Conservation (phyloP, 1,140 invertebrate species). For the Probaryconus sp. region DNA sequence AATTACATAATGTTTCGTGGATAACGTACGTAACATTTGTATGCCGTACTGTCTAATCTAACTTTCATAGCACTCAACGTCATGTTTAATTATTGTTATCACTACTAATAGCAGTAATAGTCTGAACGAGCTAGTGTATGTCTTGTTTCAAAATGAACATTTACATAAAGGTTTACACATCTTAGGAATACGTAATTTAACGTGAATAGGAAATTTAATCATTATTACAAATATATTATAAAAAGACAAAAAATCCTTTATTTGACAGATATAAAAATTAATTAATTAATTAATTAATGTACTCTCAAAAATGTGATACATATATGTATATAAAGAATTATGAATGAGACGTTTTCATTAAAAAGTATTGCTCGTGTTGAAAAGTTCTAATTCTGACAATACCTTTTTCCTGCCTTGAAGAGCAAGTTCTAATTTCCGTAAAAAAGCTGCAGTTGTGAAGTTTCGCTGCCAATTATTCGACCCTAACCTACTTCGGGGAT, state of each 20-base stretch:
- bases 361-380: conserved; percentile 25
- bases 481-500: conserved; percentile 32
- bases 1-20: no score
- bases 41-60: conserved; percentile 1
- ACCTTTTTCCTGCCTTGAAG: conserved; percentile 33
- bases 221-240: no score
- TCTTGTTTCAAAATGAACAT: not conserved
- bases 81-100: conserved; percentile 27
- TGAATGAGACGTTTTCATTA: no score
- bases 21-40: not conserved
- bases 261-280: no score
- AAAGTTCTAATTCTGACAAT: conserved; percentile 46
- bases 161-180: not conserved
- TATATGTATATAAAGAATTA: no score
- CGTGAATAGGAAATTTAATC: no score
- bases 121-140: conserved; percentile 1
- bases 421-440: conserved; percentile 50
- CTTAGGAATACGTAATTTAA: no score
- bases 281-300: no score
- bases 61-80: conserved; percentile 3
- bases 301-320: no score
- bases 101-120: conserved; percentile 23
- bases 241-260: no score
- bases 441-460: conserved; percentile 52
- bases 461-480: conserved; percentile 51